Evolutionary conservation across 2,113 vertebrate species (phyloP).

Genomic region (Gila orcuttii): DNA sequence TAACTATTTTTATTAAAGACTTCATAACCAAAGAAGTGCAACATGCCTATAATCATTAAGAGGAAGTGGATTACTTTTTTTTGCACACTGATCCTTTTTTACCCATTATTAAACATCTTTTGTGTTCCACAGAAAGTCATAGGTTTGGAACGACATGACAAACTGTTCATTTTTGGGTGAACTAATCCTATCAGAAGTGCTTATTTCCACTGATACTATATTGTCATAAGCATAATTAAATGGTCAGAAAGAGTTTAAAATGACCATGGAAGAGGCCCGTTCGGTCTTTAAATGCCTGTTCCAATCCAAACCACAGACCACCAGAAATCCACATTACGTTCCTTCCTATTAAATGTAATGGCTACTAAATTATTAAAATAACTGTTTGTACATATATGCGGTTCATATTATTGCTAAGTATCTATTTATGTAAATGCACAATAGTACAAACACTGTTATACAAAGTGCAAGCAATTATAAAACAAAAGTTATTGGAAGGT

Average conservation of each 20-base stretch:
- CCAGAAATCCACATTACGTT: slow-evolving; percentile 1
- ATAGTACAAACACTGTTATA: not conserved
- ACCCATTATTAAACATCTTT: not conserved
- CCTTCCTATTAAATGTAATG: slow-evolving; percentile 14
- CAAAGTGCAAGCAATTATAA: not conserved
- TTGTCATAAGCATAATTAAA: not conserved
- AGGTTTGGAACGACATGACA: not conserved
- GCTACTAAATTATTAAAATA: not conserved
- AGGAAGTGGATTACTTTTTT: not conserved
- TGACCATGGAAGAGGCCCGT: not conserved
- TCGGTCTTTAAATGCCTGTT: not conserved
- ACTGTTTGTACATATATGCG: not conserved
- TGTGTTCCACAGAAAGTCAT: not conserved
- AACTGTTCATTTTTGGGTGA: not conserved
- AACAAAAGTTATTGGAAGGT: not conserved
- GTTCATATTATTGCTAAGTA: not conserved
- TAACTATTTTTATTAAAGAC: too few species aligned
- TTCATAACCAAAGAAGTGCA: too few species aligned
- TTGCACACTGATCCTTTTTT: not conserved
- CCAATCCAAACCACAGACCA: slow-evolving; percentile 20
- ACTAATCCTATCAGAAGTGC: not conserved
- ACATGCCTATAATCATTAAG: too few species aligned
- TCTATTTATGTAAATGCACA: not conserved
- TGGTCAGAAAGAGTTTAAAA: slow-evolving; percentile 2
- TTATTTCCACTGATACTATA: not conserved